Evolutionary conservation across 1,140 invertebrate genomes (phyloP).

Genomic region (Aphaenogaster rudis): DNA sequence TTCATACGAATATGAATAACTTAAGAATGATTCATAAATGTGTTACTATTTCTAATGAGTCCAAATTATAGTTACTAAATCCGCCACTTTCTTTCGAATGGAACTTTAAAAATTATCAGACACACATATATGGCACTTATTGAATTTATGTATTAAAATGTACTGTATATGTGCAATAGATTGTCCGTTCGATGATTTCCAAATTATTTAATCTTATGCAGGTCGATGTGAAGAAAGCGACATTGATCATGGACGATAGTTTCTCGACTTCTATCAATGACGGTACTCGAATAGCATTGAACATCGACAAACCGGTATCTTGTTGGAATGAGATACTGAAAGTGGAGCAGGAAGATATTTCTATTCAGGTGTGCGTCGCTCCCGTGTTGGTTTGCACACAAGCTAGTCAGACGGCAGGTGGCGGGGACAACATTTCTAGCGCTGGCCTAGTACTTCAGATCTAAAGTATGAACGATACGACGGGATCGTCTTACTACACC

Average conservation of each 20-base stretch:
- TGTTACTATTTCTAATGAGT: neutral
- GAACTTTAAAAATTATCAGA: neutral
- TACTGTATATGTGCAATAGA: neutral
- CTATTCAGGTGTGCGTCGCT: slow-evolving; percentile 93
- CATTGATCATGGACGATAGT: slow-evolving; percentile 94
- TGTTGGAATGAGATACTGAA: slow-evolving; percentile 92
- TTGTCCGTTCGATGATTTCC: neutral
- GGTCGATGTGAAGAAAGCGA: slow-evolving; percentile 91
- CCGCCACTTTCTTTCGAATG: slow-evolving; percentile 8
- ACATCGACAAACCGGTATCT: slow-evolving; percentile 92
- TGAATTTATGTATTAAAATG: neutral
- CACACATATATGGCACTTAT: neutral
- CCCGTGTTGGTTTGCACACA: slow-evolving; percentile 95
- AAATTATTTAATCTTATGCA: slow-evolving; percentile 77
- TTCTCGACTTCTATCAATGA: slow-evolving; percentile 90
- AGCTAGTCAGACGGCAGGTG: slow-evolving; percentile 94
- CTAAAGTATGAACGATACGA: slow-evolving; percentile 75
- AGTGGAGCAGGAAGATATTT: slow-evolving; percentile 83
- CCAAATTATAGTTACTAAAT: neutral
- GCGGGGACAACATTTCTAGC: slow-evolving; percentile 96
- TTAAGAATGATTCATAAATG: neutral
- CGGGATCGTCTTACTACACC: slow-evolving; percentile 11
- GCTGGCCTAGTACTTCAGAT: slow-evolving; percentile 94
- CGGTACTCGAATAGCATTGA: slow-evolving; percentile 88
- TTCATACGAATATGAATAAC: neutral